Evolutionary conservation across 2,797 vertebrate species (phyloP).

Genomic region (Alfaro cultratus): DNA sequence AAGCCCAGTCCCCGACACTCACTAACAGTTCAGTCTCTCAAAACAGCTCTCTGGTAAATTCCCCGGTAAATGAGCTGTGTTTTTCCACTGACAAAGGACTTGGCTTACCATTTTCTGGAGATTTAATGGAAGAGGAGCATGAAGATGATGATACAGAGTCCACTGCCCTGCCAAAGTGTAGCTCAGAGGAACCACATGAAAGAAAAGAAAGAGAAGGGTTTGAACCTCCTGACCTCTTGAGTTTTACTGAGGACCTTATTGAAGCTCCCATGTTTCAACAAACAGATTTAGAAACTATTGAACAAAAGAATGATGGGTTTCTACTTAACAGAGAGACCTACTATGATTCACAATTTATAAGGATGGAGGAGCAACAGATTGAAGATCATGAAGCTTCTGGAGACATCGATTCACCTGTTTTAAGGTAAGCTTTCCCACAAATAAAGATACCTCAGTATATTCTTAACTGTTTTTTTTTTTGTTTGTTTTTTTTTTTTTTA

Average conservation of each 20-base stretch:
- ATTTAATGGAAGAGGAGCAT: conserved; percentile 72
- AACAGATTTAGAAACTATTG: conserved; percentile 31
- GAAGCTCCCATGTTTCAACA: conserved; percentile 49
- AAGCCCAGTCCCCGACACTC: conserved; percentile 62
- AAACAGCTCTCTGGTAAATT: conserved; percentile 68
- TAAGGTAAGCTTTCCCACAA: conserved; percentile 58
- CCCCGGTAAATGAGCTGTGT: conserved; percentile 59
- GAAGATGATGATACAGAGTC: conserved; percentile 31
- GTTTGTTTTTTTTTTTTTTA: background rate
- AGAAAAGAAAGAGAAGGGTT: conserved; percentile 25
- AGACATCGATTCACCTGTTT: conserved; percentile 33
- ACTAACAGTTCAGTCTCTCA: conserved; percentile 69
- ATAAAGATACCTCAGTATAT: background rate
- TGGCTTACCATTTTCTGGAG: conserved; percentile 76
- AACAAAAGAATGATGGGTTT: conserved; percentile 32
- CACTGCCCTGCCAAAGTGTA: conserved; percentile 11
- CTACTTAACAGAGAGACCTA: conserved; percentile 29
- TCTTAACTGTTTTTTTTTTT: too few relatives aligned
- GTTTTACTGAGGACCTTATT: conserved; percentile 54
- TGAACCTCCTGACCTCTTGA: conserved; percentile 48
- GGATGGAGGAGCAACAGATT: conserved; percentile 38
- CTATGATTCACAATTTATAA: conserved; percentile 28
- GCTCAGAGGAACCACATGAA: conserved; percentile 17
- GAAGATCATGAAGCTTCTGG: conserved; percentile 29
- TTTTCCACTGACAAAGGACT: conserved; percentile 54